Conservation (phyloP, 2,113 vertebrate species). For the Smithornis capensis region DNA sequence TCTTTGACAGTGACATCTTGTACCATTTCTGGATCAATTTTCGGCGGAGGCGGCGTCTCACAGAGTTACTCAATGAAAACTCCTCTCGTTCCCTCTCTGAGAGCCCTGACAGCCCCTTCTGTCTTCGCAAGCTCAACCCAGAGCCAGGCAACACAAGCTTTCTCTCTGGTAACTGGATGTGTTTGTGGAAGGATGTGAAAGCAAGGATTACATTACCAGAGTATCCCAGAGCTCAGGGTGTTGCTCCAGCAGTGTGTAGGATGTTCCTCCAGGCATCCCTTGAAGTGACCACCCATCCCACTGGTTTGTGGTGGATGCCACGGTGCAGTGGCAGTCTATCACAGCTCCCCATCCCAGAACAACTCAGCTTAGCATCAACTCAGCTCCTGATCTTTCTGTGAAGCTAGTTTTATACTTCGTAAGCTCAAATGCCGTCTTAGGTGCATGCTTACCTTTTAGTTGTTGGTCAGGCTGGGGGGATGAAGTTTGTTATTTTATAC, state of each 20-base stretch:
- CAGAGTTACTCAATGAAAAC: slow-evolving; percentile 77
- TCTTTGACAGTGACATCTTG: slow-evolving; percentile 82
- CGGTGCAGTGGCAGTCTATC: background rate
- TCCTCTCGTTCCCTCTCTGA: slow-evolving; percentile 50
- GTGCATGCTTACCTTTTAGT: background rate
- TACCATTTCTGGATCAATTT: slow-evolving; percentile 88
- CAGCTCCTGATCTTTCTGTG: background rate
- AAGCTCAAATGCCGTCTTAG: background rate
- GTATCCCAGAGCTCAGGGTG: background rate
- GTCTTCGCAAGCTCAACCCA: slow-evolving; percentile 69
- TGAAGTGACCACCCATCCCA: background rate
- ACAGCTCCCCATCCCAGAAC: background rate
- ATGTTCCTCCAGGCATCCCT: background rate
- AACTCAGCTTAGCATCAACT: background rate
- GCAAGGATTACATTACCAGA: accelerated
- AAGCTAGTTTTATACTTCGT: background rate
- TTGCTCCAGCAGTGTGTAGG: background rate
- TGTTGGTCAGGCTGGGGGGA: background rate
- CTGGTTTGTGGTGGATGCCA: background rate
- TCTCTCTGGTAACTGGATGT: slow-evolving; percentile 70
- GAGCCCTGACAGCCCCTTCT: slow-evolving; percentile 77
- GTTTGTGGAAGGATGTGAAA: background rate
- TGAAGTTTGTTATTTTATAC: background rate
- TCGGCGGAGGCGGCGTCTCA: slow-evolving; percentile 74
- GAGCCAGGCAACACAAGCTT: slow-evolving; percentile 73